These are phyloP conservation scores for Gila orcuttii DNA, from an alignment of 2,113 vertebrate genomes.

Conservation along the genomic window DNA sequence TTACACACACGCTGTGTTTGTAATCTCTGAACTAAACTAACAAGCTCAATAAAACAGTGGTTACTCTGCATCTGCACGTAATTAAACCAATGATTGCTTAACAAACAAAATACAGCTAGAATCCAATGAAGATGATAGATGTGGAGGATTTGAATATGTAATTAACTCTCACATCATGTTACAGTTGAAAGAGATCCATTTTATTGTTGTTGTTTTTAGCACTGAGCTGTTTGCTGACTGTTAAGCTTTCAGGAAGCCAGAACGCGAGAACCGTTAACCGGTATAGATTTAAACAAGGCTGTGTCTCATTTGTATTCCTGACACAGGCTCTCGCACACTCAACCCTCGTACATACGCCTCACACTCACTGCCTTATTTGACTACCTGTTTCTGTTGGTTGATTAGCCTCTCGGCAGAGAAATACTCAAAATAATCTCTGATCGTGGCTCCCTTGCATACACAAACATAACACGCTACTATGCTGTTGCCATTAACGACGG, in stretches of 20 bases:
- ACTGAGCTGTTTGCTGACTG: slow-evolving; percentile 35
- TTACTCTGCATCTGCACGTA: slow-evolving; percentile 44
- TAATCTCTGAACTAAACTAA: slow-evolving; percentile 54
- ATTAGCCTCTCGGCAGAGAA: slow-evolving; percentile 52
- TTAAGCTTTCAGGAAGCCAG: slow-evolving; percentile 24
- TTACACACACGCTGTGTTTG: slow-evolving; percentile 56
- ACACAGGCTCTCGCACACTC: slow-evolving; percentile 45
- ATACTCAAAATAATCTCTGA: slow-evolving; percentile 53
- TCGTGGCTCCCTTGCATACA: slow-evolving; percentile 16
- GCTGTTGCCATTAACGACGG: slow-evolving; percentile 25
- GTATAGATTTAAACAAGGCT: slow-evolving; percentile 58
- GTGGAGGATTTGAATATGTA: slow-evolving; percentile 35
- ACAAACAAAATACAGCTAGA: slow-evolving; percentile 45
- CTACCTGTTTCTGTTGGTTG: slow-evolving; percentile 53
- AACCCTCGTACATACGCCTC: slow-evolving; percentile 46
- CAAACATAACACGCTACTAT: slow-evolving; percentile 1
- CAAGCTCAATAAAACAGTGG: slow-evolving; percentile 48
- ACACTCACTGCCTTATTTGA: slow-evolving; percentile 55
- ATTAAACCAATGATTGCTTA: slow-evolving; percentile 56
- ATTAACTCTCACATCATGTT: slow-evolving; percentile 47
- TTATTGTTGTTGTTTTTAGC: slow-evolving; percentile 51
- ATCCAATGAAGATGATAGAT: slow-evolving; percentile 42
- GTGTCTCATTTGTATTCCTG: slow-evolving; percentile 59
- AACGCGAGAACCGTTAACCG: slow-evolving; percentile 47
- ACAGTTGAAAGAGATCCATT: slow-evolving; percentile 40